phyloP scores from a whole-genome alignment of 2,797 vertebrate species.

The Manis crassicaudata region DNA sequence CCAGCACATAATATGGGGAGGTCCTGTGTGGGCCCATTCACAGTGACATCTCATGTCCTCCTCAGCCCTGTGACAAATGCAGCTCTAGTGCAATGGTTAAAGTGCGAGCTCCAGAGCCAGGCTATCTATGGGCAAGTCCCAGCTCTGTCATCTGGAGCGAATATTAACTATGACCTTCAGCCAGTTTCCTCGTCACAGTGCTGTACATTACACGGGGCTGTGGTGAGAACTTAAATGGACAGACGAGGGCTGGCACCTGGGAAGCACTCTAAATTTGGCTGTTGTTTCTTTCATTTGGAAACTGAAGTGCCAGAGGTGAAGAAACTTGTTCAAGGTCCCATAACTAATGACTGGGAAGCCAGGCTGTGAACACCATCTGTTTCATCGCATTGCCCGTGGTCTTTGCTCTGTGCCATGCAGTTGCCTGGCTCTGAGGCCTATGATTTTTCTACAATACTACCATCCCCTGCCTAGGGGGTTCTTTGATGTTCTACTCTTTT shows the following conservation, averaged over 20 bases:
- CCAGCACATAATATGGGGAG: background rate
- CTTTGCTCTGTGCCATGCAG: background rate
- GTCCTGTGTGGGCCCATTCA: background rate
- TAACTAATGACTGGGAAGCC: background rate
- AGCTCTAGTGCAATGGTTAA: background rate
- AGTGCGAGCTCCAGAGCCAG: background rate
- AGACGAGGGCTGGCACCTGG: background rate
- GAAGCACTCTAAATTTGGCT: background rate
- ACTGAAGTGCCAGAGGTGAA: background rate
- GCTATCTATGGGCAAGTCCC: background rate
- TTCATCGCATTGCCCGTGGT: background rate
- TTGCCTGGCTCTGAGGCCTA: background rate
- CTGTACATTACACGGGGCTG: background rate
- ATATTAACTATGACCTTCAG: background rate
- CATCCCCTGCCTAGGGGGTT: background rate
- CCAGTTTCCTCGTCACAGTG: background rate
- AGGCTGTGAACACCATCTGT: background rate
- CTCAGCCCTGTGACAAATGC: accelerated
- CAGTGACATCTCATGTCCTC: accelerated
- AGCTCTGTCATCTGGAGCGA: background rate
- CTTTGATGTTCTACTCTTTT: background rate
- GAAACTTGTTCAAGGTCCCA: background rate
- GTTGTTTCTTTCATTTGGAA: background rate
- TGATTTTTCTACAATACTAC: background rate
- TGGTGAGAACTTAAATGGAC: background rate